These are phyloP conservation scores for Suncus etruscus DNA, from an alignment of 2,113 vertebrate genomes.

Conservation along the genomic window DNA sequence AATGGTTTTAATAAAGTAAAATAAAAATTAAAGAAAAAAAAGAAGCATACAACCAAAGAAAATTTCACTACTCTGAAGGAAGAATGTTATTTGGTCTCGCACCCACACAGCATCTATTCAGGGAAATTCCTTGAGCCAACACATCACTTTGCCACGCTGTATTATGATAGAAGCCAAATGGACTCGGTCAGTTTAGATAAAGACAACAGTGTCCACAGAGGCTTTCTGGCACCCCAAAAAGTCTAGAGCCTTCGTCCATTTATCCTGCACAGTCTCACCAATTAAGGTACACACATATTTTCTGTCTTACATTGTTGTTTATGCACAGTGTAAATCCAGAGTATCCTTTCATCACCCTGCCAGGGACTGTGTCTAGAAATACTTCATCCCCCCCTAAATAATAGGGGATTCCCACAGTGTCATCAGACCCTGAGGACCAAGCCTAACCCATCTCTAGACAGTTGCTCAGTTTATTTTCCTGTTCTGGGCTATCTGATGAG, in stretches of 20 bases:
- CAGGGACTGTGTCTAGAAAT: background rate
- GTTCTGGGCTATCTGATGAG: background rate
- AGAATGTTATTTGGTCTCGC: background rate
- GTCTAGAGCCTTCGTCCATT: background rate
- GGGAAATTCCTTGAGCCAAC: background rate
- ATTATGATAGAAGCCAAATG: background rate
- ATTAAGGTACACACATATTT: background rate
- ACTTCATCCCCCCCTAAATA: slow-evolving; percentile 8
- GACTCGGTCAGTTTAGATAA: background rate
- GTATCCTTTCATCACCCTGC: background rate
- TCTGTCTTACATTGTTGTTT: background rate
- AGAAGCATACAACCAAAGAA: background rate
- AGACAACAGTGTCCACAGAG: background rate
- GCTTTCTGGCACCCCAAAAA: background rate
- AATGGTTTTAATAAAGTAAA: no score
- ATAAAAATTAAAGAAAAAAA: background rate
- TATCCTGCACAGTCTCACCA: background rate
- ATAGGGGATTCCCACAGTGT: background rate
- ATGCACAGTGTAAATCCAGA: background rate
- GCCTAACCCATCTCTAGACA: background rate
- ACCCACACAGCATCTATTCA: background rate
- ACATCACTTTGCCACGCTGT: background rate
- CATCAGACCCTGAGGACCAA: background rate
- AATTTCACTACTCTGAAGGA: slow-evolving; percentile 2
- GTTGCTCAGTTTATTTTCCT: background rate